These are phyloP conservation scores for Saxicola maurus DNA, from an alignment of 2,797 vertebrate genomes.

Conservation along the genomic window DNA sequence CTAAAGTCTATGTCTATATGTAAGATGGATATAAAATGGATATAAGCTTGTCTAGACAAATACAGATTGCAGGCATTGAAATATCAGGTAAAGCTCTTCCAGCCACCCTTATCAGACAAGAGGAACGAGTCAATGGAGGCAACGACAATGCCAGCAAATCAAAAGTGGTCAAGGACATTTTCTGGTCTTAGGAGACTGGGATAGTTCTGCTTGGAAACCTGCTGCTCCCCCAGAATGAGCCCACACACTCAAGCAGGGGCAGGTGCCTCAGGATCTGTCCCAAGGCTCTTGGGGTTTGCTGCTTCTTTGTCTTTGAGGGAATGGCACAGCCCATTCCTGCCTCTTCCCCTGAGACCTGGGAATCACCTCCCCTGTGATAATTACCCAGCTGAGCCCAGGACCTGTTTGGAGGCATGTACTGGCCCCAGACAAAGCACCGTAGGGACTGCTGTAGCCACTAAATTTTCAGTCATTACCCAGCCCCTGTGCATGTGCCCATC, in stretches of 20 bases:
- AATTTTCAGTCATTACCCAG: background rate
- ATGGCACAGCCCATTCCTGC: background rate
- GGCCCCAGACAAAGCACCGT: background rate
- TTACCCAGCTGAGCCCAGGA: accelerated
- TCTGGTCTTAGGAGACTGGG: background rate
- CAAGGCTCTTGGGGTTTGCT: background rate
- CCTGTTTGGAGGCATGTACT: background rate
- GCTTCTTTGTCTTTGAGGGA: background rate
- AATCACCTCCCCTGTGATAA: background rate
- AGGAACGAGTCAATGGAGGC: background rate
- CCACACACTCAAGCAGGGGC: background rate
- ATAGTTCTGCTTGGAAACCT: background rate
- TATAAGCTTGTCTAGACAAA: background rate
- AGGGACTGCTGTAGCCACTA: background rate
- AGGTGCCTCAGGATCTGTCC: background rate
- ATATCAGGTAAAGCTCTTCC: background rate
- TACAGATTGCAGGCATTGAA: accelerated
- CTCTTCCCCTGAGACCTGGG: background rate
- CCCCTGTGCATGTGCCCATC: background rate
- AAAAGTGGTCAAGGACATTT: background rate
- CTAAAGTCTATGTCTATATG: background rate
- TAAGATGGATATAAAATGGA: background rate
- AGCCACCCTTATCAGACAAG: background rate
- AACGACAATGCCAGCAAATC: background rate
- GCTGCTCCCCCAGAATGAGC: accelerated